Evolutionary conservation across 2,113 vertebrate genomes (phyloP).

Genomic region (Podiceps cristatus): DNA sequence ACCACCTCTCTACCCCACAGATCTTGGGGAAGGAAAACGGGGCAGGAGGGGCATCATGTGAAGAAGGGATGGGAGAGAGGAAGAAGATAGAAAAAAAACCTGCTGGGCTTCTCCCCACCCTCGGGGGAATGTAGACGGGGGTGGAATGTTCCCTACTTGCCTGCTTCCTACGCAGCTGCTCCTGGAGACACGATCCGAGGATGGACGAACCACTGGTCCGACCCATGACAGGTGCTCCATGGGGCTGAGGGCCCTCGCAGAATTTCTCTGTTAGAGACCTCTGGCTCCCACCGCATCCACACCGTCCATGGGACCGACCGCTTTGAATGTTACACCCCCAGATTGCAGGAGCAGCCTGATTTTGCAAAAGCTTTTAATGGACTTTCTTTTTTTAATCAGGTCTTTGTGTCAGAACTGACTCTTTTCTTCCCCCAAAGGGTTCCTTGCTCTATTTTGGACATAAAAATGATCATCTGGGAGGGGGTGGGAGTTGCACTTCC

Average conservation of each 20-base stretch:
- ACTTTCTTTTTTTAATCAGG: conserved; percentile 68
- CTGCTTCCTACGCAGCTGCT: conserved; percentile 47
- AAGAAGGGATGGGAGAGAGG: background rate
- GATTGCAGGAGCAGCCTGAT: conserved; percentile 39
- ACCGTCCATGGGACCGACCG: background rate
- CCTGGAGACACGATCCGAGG: conserved; percentile 10
- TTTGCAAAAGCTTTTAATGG: conserved; percentile 45
- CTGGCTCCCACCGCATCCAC: background rate
- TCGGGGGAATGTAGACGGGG: background rate
- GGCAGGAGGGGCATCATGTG: accelerated
- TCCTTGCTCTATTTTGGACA: conserved; percentile 61
- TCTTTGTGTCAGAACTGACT: conserved; percentile 51
- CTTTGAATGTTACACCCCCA: background rate
- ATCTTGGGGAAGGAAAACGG: background rate
- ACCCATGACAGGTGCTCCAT: conserved; percentile 63
- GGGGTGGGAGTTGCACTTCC: background rate
- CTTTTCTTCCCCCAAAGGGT: conserved; percentile 14
- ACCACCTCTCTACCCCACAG: background rate
- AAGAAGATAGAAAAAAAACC: background rate
- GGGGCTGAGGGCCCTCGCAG: background rate
- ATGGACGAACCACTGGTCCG: background rate
- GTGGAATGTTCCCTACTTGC: conserved; percentile 13
- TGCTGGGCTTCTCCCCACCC: background rate
- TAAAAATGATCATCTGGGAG: background rate
- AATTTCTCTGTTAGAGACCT: background rate